Base-by-base conservation (phyloP, 1,140 invertebrate genomes). In the Telenomus remus region DNA sequence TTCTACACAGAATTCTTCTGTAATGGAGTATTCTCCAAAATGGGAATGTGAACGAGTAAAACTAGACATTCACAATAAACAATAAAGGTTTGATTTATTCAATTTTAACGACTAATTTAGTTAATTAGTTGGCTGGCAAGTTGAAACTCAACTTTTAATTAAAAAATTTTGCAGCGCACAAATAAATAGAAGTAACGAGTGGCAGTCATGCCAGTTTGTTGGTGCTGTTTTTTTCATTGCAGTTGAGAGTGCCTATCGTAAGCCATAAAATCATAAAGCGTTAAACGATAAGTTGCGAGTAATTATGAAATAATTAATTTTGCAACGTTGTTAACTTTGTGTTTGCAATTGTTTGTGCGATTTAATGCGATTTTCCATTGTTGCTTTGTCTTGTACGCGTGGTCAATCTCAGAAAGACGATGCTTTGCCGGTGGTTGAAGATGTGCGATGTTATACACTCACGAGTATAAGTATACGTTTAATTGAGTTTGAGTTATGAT, bases 261-360 rank as follows among this genome's bases (percentile, higher is more conserved):
- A 34, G 54, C 49, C 43, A 42, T 78, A 69, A 73, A 78, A 73
- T 65, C 75, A 78, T 56, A 48, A 51, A 73, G 75, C 69, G 69
- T 78, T 78, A 73, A 78, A 78, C 65, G 75, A 78, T 65, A 70
- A 37, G 64, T 65, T 65, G 60, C 7, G 33, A 60, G 44, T 69
- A 70, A 73, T 78, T 78, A 73, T 73, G 68, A 48, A 73, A 69
- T 78, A 70, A 78, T 73, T 73, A 78, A 73, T 78, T 54, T 59
- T 51, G n/a, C 61, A 61, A 56, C 50, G 27, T 73, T 78, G 69
- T 72, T 73, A 69, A 51, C 54, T 55, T 65, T 65, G 65, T 78
- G 56, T 49, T 55, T 50, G 63, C 63, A 68, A 77, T 77, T 71
- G 65, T 48, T 69, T 60, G 39, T 47, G 3, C 37, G 65, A 64